Percentiles rank a stretch among this genome's conserved stretches.
These are phyloP conservation scores for Barypeithes pellucidus DNA, from an alignment of 2,888 invertebrate species.

Conservation along the genomic window DNA sequence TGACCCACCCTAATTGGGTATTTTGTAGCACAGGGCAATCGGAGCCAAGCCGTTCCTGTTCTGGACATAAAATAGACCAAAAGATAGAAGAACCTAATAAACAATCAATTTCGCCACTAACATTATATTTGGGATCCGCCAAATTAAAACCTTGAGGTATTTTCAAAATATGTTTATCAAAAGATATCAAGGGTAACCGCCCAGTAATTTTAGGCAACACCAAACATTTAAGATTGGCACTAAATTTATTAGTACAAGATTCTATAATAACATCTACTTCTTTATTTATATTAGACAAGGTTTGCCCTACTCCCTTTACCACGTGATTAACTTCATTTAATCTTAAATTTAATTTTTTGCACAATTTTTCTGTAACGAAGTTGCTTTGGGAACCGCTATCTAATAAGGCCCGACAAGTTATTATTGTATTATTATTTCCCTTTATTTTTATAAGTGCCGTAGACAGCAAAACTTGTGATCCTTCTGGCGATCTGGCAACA, in stretches of 20 bases:
- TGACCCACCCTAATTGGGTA: slow-evolving; percentile 50
- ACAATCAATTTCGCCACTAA: slow-evolving; percentile 40
- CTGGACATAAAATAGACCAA: slow-evolving; percentile 37
- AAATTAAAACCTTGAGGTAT: slow-evolving; percentile 46
- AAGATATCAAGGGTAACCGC: slow-evolving; percentile 39
- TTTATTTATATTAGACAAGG: slow-evolving; percentile 27
- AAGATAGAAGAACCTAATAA: slow-evolving; percentile 50
- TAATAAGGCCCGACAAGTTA: slow-evolving; percentile 22
- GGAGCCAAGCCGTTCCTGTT: slow-evolving; percentile 43
- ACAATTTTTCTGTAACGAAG: slow-evolving; percentile 35
- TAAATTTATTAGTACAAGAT: slow-evolving; percentile 30
- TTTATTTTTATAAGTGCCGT: slow-evolving; percentile 33
- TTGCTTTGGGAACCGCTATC: slow-evolving; percentile 45
- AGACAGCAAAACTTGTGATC: slow-evolving; percentile 34
- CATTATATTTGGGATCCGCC: slow-evolving; percentile 52
- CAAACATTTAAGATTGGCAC: slow-evolving; percentile 34
- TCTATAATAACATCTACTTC: slow-evolving; percentile 31
- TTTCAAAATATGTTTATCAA: slow-evolving; percentile 34
- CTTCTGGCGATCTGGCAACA: background rate
- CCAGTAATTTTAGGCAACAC: slow-evolving; percentile 37
- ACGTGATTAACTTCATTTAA: slow-evolving; percentile 25
- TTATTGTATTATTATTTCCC: slow-evolving; percentile 17
- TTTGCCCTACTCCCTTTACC: slow-evolving; percentile 42
- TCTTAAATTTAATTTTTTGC: slow-evolving; percentile 36
- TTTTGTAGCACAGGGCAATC: slow-evolving; percentile 41